Percentiles rank a stretch among this genome's conserved stretches.
phyloP scores from a whole-genome alignment of 2,113 vertebrate genomes.

The Thinocorus orbignyianus region DNA sequence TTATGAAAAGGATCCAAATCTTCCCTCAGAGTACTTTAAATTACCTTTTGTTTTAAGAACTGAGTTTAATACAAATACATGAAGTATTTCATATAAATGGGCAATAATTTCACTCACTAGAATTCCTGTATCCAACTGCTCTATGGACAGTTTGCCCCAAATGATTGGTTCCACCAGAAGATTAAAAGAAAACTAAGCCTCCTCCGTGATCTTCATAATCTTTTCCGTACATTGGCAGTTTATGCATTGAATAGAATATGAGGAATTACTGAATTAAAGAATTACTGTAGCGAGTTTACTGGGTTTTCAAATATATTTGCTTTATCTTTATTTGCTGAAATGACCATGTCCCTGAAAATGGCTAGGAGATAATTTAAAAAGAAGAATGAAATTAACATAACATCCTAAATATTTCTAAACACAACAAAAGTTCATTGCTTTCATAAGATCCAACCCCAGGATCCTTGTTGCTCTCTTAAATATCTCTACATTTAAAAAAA shows the following conservation, averaged over 20 bases:
- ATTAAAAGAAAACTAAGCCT: not conserved
- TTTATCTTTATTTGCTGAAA: constrained; percentile 72
- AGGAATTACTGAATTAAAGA: constrained; percentile 75
- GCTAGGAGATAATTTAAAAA: constrained; percentile 69
- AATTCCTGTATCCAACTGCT: not conserved
- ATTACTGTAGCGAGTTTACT: constrained; percentile 65
- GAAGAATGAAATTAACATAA: constrained; percentile 48
- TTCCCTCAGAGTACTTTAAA: not conserved
- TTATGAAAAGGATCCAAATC: not conserved
- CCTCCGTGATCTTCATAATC: constrained; percentile 67
- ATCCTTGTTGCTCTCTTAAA: not conserved
- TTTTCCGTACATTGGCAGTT: constrained; percentile 68
- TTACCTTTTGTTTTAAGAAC: not conserved
- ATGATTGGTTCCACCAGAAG: constrained; percentile 37
- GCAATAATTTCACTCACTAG: not conserved
- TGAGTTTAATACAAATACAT: not conserved
- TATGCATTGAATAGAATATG: constrained; percentile 73
- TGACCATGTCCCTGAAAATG: constrained; percentile 72
- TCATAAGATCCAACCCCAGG: not conserved
- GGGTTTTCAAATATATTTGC: constrained; percentile 57
- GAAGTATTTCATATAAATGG: not conserved
- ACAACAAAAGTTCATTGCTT: not conserved
- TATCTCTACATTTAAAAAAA: not conserved
- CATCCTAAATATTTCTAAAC: constrained; percentile 38
- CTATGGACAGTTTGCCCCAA: constrained; percentile 33